Base-by-base conservation (phyloP, 2,797 vertebrate species). In the Rhabdophis nuchalis region DNA sequence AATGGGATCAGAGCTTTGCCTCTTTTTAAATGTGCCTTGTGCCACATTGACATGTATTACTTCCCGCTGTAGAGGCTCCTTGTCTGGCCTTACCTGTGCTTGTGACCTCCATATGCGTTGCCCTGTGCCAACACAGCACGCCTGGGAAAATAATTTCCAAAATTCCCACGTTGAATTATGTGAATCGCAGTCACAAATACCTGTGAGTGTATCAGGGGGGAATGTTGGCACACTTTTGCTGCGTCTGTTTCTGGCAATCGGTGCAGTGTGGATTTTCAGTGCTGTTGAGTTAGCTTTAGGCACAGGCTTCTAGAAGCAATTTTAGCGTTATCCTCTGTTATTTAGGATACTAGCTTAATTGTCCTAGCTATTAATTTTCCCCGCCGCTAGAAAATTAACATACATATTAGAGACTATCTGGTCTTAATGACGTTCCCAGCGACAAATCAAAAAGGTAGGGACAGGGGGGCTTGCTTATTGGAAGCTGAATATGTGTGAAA, bases 371-470 rank as follows among this genome's bases (percentile, higher is more conserved):
- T 64, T 93, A 93, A 82, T 94, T 95, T 94, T 58, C 86, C 27
- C 0, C 54, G 91, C 58, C 88, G 23, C 87, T 92, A 88, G 77
- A 1, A 52, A 90, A 96, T 95, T 95, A 95, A 86, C 57, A 87
- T 36, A 54, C 92, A 68, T 89, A 60, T 94, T 93, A 94, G 68
- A 53, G 85, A 95, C 36, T 85, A 91, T 64, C 92, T 94, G 89
- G 91, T 92, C 68, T 25, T 94, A 92, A 95, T 89, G 90, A 95
- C 94, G 94, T 93, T 95, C 56, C 94, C 93, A 95, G 91, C 14
- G 1, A 94, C 82, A 89, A 90, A 95, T 92, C 92, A 95, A 92
- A 95, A 92, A 86, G 53, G 54, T 53, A 13, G 12, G 53, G 53
- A 0, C 41, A 91, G 61, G 94, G 85, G 93, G 46, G 16, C 20